Base-by-base conservation (phyloP, 2,113 vertebrate genomes). In the Alaudala cheleensis region DNA sequence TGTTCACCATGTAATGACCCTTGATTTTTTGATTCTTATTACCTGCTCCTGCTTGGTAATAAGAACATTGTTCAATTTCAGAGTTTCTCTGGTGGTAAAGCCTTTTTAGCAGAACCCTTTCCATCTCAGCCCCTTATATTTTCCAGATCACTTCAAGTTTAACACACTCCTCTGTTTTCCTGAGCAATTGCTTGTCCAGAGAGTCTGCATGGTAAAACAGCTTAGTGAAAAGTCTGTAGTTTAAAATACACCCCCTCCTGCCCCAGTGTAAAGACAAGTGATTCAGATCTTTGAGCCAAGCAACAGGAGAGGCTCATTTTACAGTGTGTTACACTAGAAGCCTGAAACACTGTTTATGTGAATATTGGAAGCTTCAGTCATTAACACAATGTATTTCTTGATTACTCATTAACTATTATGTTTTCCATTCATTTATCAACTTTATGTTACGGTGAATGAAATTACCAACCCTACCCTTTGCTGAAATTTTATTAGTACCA, bases 371-470 rank as follows among this genome's bases (percentile, higher is more conserved):
- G 16, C 28, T 88, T 82, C 53, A 51, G 17, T 34, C 28, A 29
- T 54, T 53, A 74, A 40, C n/a, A 45, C 9, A 23, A 74, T 19
- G 9, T 51, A 79, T 79, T 90, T 90, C 60, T 85, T 64, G 24
- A 67, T 85, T 90, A 86, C 16, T 78, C 33, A 71, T 77, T 28
- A 78, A 73, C 12, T 44, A 40, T 29, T 67, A 26, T 26, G 19
- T 37, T 85, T 93, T 81, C 26, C 51, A 84, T 78, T 89, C 26
- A 73, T 29, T 70, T 66, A 45, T 37, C 37, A 62, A 21, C 50
- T 84, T 88, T 71, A 61, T 66, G 25, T 62, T 81, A 54, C n/a
- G 18, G 74, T 51, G 39, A 81, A 77, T 81, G 3, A 91, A 91
- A 81, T 71, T 49, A 50, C 3, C 9, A 61, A 29, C 42, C 26